These are phyloP conservation scores for Phorcus lineatus DNA, from an alignment of 2,888 invertebrate species.

Conservation along the genomic window DNA sequence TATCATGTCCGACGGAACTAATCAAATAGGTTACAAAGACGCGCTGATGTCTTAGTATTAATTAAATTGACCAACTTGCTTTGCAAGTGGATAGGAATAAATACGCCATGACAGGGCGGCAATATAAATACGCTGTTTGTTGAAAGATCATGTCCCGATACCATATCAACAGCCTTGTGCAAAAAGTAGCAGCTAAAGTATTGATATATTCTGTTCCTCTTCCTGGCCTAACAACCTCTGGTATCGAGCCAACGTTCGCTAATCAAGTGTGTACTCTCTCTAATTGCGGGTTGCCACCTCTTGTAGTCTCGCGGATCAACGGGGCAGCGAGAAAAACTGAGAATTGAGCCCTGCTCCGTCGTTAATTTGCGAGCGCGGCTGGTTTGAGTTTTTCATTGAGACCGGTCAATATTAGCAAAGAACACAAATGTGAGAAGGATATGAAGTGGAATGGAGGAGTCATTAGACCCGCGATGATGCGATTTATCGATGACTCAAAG, in stretches of 20 bases:
- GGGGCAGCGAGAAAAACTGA: slow-evolving; percentile 6
- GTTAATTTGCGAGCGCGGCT: slow-evolving; percentile 13
- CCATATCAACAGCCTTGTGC: neutral
- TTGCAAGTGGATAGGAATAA: neutral
- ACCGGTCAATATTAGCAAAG: slow-evolving; percentile 15
- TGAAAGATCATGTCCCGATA: neutral
- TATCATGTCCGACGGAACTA: neutral
- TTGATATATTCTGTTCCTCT: neutral
- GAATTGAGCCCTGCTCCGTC: slow-evolving; percentile 11
- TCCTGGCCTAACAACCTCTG: slow-evolving; percentile 8
- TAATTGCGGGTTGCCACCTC: slow-evolving; percentile 13
- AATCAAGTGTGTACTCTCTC: slow-evolving; percentile 13
- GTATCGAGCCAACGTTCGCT: slow-evolving; percentile 7
- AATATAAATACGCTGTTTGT: neutral
- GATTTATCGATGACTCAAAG: slow-evolving; percentile 10
- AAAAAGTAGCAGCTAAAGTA: slow-evolving; percentile 5
- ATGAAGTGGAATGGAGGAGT: slow-evolving; percentile 1
- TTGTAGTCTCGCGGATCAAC: slow-evolving; percentile 8
- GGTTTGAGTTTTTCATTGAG: slow-evolving; percentile 15
- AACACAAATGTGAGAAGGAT: slow-evolving; percentile 15
- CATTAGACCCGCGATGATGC: slow-evolving; percentile 4
- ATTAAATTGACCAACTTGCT: neutral
- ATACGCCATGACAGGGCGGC: neutral
- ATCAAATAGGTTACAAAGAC: neutral
- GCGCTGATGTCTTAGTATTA: neutral